Evolutionary conservation across 1,140 invertebrate genomes (phyloP).

Genomic region (Pseudomyrmex flavicornis): DNA sequence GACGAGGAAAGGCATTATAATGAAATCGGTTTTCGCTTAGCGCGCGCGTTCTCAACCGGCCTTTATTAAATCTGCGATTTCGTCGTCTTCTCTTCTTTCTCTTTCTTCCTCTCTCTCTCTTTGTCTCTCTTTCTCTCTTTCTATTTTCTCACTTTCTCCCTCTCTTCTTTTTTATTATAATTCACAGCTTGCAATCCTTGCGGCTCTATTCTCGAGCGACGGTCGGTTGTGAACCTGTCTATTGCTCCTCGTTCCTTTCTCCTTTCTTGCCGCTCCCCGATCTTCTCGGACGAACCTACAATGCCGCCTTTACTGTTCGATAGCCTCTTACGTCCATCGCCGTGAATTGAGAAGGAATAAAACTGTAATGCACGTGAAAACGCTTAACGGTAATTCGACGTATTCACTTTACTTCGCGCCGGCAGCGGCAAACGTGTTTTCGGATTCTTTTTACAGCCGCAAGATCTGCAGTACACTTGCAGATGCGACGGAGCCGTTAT

Average conservation of each 20-base stretch:
- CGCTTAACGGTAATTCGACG: conserved; percentile 37
- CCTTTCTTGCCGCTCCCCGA: conserved; percentile 2
- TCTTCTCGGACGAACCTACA: conserved; percentile 32
- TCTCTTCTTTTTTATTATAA: conserved; percentile 56
- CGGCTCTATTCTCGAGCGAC: conserved; percentile 34
- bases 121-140: not conserved
- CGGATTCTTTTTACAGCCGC: conserved; percentile 13
- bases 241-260: conserved; percentile 19
- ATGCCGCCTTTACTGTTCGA: conserved; percentile 27
- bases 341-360: conserved; percentile 45
- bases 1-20: conserved; percentile 72
- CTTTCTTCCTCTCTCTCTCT: not conserved
- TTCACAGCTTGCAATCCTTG: conserved; percentile 42
- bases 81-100: conserved; percentile 53
- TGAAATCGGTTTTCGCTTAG: conserved; percentile 83
- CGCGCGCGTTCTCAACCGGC: conserved; percentile 71
- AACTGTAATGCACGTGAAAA: conserved; percentile 40
- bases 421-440: not conserved
- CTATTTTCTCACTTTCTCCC: no score
- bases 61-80: conserved; percentile 82
- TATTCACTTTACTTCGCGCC: conserved; percentile 34
- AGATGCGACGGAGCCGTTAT: not conserved
- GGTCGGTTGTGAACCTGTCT: conserved; percentile 38
- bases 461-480: not conserved
- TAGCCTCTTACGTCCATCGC: conserved; percentile 37